Evolutionary conservation across 1,140 invertebrate genomes (phyloP), one percentile per base, ranked within the genome.

Genomic region (Eurosta solidaginis): DNA sequence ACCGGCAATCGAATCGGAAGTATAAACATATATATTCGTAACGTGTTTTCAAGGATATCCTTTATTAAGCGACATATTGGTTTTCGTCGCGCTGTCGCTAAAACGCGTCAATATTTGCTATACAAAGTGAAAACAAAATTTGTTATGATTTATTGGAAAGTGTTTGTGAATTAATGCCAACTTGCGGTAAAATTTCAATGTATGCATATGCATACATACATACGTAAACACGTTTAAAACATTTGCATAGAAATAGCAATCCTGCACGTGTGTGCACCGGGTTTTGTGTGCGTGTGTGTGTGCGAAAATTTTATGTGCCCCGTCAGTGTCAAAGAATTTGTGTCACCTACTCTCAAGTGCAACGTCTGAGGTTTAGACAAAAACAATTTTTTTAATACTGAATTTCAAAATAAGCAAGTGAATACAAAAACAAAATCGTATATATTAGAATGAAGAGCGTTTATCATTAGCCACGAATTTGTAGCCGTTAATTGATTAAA

Each of bases 321-420:
- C 59, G 59, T 68, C 59, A 40, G 59, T 68, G 59, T 68, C 33
- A 33, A 33, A 33, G n/a, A 68, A 68, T 68, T 33, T 68, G 59
- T 68, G 59, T 40, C 59, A 68, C 33, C n/a, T 40, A 68, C 29
- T 33, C 36, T 17, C 17, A 68, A 42, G 59, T 40, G 59, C n/a
- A 33, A 68, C 59, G 33, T 68, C 22, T 68, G 59, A 68, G 33
- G 33, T 9, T 9, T n/a, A 9, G 17, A 17, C 33, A 2, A 0
- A 10, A 42, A 68, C n/a, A n/a, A n/a, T n/a, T n/a, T n/a, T n/a
- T n/a, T n/a, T n/a, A n/a, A n/a, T n/a, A 68, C 17, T 40, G n/a
- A 17, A n/a, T 40, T 2, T 10, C 29, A 68, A 36, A 68, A n/a
- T n/a, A 27, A 68, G 17, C 7, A 5, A 17, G 14, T 20, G 12